Evolutionary conservation across 2,797 vertebrate genomes (phyloP).

Genomic region (Tauraco hartlaubi): DNA sequence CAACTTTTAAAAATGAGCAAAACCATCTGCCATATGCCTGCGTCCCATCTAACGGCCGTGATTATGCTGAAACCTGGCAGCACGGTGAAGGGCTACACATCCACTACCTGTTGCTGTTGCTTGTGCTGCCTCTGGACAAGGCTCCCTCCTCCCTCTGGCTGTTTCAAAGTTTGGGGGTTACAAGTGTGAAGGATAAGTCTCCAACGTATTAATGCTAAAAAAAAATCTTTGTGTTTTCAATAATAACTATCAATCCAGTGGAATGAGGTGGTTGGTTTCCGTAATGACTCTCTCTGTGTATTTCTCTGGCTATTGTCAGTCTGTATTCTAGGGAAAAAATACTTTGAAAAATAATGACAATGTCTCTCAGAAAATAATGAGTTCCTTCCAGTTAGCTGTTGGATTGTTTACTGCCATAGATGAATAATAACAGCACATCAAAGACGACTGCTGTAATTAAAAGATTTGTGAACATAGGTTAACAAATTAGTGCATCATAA

Average conservation of each 20-base stretch:
- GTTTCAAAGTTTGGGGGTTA: neutral
- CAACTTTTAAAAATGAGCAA: neutral
- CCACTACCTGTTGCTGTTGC: neutral
- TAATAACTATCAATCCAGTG: neutral
- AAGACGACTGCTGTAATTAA: constrained; percentile 80
- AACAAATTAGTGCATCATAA: constrained; percentile 82
- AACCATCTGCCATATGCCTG: neutral
- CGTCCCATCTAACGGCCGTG: neutral
- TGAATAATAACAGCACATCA: constrained; percentile 81
- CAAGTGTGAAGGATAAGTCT: neutral
- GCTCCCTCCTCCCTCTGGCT: neutral
- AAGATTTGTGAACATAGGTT: constrained; percentile 83
- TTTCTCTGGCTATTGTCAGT: constrained; percentile 29
- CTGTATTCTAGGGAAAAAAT: constrained; percentile 20
- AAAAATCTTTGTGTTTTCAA: neutral
- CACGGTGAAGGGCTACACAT: accelerated
- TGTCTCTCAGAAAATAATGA: constrained; percentile 77
- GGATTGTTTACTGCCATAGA: constrained; percentile 79
- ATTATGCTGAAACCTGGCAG: neutral
- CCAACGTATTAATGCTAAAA: neutral
- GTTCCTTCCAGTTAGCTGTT: constrained; percentile 72
- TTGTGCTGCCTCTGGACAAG: neutral
- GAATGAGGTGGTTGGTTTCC: neutral
- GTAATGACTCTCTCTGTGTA: neutral
- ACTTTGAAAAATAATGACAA: constrained; percentile 68